Conservation (phyloP, 2,113 vertebrate genomes). For the Puffinus mauretanicus region DNA sequence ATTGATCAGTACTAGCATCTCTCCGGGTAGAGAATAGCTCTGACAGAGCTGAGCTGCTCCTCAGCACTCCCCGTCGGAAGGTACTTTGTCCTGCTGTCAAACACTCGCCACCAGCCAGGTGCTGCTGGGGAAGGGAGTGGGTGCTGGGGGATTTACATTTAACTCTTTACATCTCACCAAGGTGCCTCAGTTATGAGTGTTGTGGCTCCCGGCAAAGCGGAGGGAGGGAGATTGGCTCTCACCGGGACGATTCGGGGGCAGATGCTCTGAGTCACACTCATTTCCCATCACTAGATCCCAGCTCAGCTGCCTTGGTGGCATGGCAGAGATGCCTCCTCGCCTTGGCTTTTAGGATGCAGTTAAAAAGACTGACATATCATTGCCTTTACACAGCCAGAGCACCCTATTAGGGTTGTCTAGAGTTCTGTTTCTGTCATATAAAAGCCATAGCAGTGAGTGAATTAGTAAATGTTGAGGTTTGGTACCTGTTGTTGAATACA, state of each 20-base stretch:
- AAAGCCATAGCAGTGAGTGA: background rate
- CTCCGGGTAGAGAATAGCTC: background rate
- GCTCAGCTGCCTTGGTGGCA: background rate
- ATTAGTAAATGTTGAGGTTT: background rate
- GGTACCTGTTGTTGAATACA: background rate
- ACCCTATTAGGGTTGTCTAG: background rate
- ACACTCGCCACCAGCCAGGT: background rate
- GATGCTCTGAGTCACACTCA: background rate
- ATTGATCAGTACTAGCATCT: background rate
- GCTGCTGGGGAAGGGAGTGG: background rate
- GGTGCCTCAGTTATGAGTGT: background rate
- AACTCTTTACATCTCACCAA: fast-evolving
- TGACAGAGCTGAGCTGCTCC: background rate
- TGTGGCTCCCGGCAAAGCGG: background rate
- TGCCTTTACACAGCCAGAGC: background rate
- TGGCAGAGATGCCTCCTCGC: background rate
- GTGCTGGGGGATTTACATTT: background rate
- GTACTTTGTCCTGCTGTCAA: background rate
- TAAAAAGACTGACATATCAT: background rate
- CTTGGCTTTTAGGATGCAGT: background rate
- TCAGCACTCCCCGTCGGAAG: background rate
- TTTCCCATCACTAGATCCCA: background rate
- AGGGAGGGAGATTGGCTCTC: background rate
- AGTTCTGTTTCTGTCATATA: background rate
- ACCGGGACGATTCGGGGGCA: fast-evolving